These are phyloP conservation scores for Serilophus lunatus DNA, from an alignment of 2,113 vertebrate genomes.

Conservation along the genomic window DNA sequence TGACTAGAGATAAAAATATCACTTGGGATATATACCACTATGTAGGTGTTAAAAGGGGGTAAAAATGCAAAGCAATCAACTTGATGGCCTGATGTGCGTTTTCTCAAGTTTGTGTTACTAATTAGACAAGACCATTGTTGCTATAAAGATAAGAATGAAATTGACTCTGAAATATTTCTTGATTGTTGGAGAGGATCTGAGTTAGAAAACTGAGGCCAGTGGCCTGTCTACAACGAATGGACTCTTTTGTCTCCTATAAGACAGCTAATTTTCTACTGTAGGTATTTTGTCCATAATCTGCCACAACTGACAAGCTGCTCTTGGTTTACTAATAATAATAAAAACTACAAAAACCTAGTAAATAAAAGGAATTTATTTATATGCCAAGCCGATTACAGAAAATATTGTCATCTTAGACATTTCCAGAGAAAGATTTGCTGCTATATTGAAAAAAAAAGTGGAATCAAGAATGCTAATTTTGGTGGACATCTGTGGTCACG, in stretches of 20 bases:
- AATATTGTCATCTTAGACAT: not conserved
- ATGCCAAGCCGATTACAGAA: not conserved
- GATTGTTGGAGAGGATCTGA: not conserved
- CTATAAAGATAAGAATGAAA: not conserved
- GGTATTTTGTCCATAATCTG: not conserved
- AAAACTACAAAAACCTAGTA: not conserved
- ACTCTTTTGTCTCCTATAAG: not conserved
- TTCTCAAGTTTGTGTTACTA: not conserved
- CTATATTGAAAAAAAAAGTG: rapidly evolving
- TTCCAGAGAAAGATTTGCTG: not conserved
- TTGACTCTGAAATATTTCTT: not conserved
- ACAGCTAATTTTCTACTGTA: not conserved
- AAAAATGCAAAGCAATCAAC: not conserved
- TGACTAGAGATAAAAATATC: not conserved
- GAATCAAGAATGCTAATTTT: not conserved
- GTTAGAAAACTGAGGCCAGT: not conserved
- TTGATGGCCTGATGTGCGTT: not conserved
- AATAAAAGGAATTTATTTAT: not conserved
- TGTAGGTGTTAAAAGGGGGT: not conserved
- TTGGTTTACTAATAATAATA: not conserved
- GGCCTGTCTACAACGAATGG: not conserved
- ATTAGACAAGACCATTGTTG: not conserved
- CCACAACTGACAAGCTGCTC: not conserved
- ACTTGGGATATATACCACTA: not conserved
- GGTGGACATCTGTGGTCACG: not conserved